phyloP scores from a whole-genome alignment of 2,797 vertebrate species.

The Cetoscarus ocellatus region DNA sequence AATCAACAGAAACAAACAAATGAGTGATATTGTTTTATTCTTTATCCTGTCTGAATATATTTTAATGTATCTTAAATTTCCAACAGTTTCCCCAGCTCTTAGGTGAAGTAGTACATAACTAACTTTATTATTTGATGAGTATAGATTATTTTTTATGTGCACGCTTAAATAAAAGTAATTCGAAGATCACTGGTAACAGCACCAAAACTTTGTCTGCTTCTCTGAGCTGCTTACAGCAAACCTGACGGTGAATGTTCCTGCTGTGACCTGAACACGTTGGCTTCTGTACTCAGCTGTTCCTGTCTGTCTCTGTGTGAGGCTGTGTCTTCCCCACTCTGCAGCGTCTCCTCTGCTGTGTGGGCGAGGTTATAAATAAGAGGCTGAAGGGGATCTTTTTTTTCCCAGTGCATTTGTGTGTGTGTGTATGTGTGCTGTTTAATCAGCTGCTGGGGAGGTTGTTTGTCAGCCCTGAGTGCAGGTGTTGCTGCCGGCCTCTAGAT shows the following conservation, averaged over 20 bases:
- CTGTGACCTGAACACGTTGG: constrained; percentile 41
- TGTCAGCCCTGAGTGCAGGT: constrained; percentile 69
- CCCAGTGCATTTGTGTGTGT: constrained; percentile 44
- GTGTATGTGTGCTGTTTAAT: constrained; percentile 72
- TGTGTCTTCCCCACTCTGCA: constrained; percentile 52
- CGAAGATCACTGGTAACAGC: no score
- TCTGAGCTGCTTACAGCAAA: constrained; percentile 17
- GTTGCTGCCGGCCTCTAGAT: constrained; percentile 58
- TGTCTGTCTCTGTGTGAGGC: constrained; percentile 58
- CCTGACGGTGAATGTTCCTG: constrained; percentile 24
- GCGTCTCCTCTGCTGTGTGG: constrained; percentile 66
- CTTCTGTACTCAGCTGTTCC: constrained; percentile 71
- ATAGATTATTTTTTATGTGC: constrained; percentile 1
- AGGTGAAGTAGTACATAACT: no score
- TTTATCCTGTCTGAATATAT: no score
- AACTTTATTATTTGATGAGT: constrained; percentile 17
- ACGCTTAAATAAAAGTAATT: no score
- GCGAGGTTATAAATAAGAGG: constrained; percentile 78
- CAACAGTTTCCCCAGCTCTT: no score
- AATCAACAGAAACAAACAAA: no score
- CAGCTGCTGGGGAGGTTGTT: constrained; percentile 75
- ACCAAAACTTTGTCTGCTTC: no score
- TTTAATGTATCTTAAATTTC: no score
- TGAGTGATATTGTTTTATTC: no score
- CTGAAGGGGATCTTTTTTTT: constrained; percentile 43